phyloP scores from a whole-genome alignment of 2,797 vertebrate genomes.

The Sarcophilus harrisii region DNA sequence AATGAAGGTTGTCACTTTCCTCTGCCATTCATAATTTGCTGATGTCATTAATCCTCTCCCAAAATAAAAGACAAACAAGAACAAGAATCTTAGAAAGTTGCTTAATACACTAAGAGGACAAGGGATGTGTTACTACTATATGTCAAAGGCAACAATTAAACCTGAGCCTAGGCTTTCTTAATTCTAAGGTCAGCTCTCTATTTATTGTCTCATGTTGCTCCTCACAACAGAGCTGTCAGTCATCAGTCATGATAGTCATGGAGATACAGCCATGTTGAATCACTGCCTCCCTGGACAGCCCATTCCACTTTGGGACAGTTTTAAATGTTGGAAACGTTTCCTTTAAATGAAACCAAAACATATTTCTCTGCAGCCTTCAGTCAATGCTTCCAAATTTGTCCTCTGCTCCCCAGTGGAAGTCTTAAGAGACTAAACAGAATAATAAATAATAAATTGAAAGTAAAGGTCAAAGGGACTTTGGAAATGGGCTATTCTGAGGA shows the following conservation, averaged over 20 bases:
- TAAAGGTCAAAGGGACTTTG: not conserved
- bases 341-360: not conserved
- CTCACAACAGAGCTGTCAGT: not conserved
- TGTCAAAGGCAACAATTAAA: not conserved
- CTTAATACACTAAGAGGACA: not conserved
- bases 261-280: not conserved
- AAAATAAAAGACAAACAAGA: not conserved
- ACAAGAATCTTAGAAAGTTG: not conserved
- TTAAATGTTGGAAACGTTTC: not conserved
- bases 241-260: not conserved
- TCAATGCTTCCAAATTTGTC: not conserved
- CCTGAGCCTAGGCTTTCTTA: not conserved
- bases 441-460: no score
- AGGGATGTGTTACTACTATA: not conserved
- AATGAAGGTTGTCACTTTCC: not conserved
- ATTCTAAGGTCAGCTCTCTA: not conserved
- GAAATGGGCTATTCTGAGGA: not conserved
- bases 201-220: not conserved
- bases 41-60: not conserved
- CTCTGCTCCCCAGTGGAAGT: not conserved
- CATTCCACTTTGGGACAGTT: not conserved
- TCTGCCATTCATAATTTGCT: not conserved
- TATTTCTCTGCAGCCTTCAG: not conserved
- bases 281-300: not conserved
- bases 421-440: not conserved